Evolutionary conservation across 2,113 vertebrate genomes (phyloP).

Genomic region (Stigmatopora argus): DNA sequence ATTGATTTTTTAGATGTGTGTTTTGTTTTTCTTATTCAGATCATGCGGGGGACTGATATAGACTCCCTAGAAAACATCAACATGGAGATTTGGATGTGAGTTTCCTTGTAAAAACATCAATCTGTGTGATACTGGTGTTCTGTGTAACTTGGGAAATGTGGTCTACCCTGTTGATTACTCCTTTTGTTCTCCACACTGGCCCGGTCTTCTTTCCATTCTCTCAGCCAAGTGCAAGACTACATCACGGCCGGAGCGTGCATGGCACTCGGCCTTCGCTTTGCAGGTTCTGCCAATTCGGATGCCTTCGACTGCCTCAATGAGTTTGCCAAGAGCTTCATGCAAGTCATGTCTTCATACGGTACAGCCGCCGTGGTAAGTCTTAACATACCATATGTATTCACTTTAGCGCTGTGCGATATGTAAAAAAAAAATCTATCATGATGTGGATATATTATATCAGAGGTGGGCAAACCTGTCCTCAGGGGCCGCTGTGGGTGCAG

Average conservation of each 20-base stretch:
- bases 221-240: slow-evolving; percentile 94
- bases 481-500: no score
- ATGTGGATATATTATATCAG: no score
- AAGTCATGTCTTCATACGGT: slow-evolving; percentile 79
- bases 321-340: slow-evolving; percentile 90
- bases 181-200: background rate
- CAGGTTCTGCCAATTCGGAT: slow-evolving; percentile 90
- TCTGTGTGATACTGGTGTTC: no score
- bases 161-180: background rate
- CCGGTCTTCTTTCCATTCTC: background rate
- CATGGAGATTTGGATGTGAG: slow-evolving; percentile 92
- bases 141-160: background rate
- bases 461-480: no score
- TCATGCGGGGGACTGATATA: slow-evolving; percentile 84
- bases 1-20: background rate
- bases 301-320: slow-evolving; percentile 95
- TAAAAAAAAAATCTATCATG: no score
- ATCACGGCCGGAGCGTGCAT: slow-evolving; percentile 94
- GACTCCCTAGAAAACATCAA: slow-evolving; percentile 90
- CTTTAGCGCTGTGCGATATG: background rate
- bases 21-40: slow-evolving; percentile 67
- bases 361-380: slow-evolving; percentile 83
- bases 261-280: slow-evolving; percentile 91
- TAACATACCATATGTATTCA: background rate
- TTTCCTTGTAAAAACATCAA: slow-evolving; percentile 25